phyloP scores from a whole-genome alignment of 2,113 vertebrate species.

The Noturus placidus region DNA sequence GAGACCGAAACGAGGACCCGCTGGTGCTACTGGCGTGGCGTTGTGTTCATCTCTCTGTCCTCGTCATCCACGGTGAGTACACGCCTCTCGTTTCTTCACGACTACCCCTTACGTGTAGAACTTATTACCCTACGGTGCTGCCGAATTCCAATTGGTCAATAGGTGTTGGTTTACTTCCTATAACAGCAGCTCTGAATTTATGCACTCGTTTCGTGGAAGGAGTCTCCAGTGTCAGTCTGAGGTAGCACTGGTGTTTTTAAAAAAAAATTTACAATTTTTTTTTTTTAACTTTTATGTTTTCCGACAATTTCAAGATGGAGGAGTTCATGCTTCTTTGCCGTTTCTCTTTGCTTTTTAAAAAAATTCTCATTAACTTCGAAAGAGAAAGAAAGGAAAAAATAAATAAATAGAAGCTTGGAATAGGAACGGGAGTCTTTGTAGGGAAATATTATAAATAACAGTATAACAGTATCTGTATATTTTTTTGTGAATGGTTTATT shows the following conservation, averaged over 20 bases:
- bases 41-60: conserved; percentile 88
- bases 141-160: not conserved
- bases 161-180: not conserved
- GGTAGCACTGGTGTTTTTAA: too few relatives aligned
- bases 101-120: not conserved
- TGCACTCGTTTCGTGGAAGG: not conserved
- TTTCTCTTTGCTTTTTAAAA: too few relatives aligned
- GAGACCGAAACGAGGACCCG: conserved; percentile 94
- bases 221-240: too few relatives aligned
- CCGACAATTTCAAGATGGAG: too few relatives aligned
- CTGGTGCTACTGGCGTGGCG: conserved; percentile 95
- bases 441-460: not conserved
- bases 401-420: not conserved
- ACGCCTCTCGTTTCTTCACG: not conserved
- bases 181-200: not conserved
- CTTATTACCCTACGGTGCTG: not conserved
- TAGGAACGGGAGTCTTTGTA: too few relatives aligned
- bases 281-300: too few relatives aligned
- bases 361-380: too few relatives aligned
- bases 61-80: conserved; percentile 83
- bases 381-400: too few relatives aligned
- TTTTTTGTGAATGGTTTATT: not conserved
- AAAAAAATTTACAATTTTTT: too few relatives aligned
- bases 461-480: not conserved
- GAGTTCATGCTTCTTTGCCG: too few relatives aligned